phyloP scores from a whole-genome alignment of 2,888 invertebrate genomes.

The Drosophila nigritarsus region DNA sequence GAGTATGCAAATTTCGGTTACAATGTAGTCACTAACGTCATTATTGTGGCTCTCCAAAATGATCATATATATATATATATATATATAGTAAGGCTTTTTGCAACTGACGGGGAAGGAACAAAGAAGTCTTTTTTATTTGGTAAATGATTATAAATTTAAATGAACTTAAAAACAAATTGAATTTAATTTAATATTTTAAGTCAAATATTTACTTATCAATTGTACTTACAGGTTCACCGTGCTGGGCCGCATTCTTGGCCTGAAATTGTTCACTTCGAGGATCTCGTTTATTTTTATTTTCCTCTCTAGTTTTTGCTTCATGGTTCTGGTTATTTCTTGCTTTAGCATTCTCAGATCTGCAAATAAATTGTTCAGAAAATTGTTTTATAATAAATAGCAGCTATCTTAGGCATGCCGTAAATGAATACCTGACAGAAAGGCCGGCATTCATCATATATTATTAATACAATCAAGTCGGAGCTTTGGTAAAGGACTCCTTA shows the following conservation, averaged over 20 bases:
- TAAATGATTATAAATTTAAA: background rate
- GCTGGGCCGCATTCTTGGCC: conserved; percentile 91
- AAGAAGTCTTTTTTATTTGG: background rate
- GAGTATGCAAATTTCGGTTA: background rate
- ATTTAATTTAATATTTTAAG: background rate
- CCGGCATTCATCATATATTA: background rate
- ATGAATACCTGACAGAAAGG: background rate
- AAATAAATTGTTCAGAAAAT: conserved; percentile 14
- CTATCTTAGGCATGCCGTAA: background rate
- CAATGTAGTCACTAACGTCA: background rate
- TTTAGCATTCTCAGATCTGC: conserved; percentile 56
- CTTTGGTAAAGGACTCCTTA: background rate
- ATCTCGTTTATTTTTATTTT: conserved; percentile 84
- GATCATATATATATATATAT: too few species aligned
- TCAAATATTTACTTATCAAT: background rate
- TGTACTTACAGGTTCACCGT: conserved; percentile 88
- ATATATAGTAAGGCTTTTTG: background rate
- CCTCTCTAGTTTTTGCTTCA: conserved; percentile 70
- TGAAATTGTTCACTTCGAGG: conserved; percentile 85
- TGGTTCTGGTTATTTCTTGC: conserved; percentile 41
- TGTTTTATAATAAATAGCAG: conserved; percentile 3
- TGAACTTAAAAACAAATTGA: background rate
- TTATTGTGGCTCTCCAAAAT: background rate
- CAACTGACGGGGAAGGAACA: background rate
- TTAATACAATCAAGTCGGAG: background rate